phyloP scores from a whole-genome alignment of 2,797 vertebrate genomes.

The Pseudochromis fuscus region DNA sequence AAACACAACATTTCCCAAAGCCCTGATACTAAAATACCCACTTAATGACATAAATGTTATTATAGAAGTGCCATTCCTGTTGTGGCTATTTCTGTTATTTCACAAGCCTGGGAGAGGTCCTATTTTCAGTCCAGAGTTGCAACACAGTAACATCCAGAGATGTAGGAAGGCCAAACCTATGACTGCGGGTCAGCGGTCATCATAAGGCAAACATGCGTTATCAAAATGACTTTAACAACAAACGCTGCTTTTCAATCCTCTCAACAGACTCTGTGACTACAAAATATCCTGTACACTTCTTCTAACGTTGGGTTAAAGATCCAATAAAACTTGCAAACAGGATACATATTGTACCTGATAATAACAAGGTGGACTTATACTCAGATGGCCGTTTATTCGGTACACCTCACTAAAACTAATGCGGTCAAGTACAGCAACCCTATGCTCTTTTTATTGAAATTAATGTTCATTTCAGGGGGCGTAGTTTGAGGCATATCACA shows the following conservation, averaged over 20 bases:
- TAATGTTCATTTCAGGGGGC: neutral
- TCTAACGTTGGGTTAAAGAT: too few species aligned
- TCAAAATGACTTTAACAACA: neutral
- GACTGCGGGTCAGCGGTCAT: constrained; percentile 19
- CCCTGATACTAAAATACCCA: neutral
- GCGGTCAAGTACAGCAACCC: too few species aligned
- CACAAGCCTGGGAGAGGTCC: constrained; percentile 56
- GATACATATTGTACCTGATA: too few species aligned
- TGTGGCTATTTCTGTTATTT: constrained; percentile 62
- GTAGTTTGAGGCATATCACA: neutral
- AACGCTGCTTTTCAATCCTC: too few species aligned
- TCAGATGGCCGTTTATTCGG: too few species aligned
- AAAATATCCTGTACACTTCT: too few species aligned
- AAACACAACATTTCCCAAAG: constrained; percentile 16
- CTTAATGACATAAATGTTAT: constrained; percentile 31
- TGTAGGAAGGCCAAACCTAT: constrained; percentile 27
- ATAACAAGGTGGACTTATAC: too few species aligned
- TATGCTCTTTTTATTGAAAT: neutral
- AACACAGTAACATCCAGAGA: constrained; percentile 54
- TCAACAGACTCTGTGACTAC: too few species aligned
- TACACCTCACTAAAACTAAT: too few species aligned
- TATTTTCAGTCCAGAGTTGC: constrained; percentile 49
- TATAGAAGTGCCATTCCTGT: constrained; percentile 36
- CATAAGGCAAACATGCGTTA: constrained; percentile 2
- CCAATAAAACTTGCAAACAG: neutral